These are phyloP conservation scores for Drosophila miranda DNA, from an alignment of 1,140 invertebrate species.

Conservation along the genomic window DNA sequence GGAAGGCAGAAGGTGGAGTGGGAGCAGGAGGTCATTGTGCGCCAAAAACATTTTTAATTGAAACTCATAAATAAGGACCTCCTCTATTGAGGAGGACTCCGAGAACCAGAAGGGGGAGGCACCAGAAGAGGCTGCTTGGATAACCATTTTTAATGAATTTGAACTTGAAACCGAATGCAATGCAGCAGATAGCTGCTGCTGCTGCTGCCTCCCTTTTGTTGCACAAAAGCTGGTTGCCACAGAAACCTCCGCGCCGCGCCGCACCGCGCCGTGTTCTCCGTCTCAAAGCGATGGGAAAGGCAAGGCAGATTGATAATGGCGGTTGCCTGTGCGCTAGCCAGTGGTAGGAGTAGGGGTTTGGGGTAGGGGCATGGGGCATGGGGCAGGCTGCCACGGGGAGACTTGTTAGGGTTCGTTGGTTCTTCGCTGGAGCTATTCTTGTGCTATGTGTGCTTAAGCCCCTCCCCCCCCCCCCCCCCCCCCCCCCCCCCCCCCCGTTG, in stretches of 20 bases:
- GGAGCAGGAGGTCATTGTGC: slow-evolving; percentile 30
- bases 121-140: not conserved
- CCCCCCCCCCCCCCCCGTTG: not conserved
- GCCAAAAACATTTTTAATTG: slow-evolving; percentile 71
- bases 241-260: too few species aligned
- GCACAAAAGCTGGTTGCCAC: too few species aligned
- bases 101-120: not conserved
- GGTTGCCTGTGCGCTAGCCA: too few species aligned
- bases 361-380: too few species aligned
- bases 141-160: slow-evolving; percentile 53
- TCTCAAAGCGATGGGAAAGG: too few species aligned
- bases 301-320: too few species aligned
- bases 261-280: too few species aligned
- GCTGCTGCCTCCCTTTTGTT: not conserved
- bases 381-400: too few species aligned
- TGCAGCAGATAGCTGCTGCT: slow-evolving; percentile 10
- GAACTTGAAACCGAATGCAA: slow-evolving; percentile 46
- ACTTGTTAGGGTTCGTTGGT: too few species aligned
- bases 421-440: too few species aligned
- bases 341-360: too few species aligned
- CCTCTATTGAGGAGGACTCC: slow-evolving; percentile 1
- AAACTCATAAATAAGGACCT: slow-evolving; percentile 73
- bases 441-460: not conserved
- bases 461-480: not conserved
- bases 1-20: not conserved